Conservation (phyloP, 2,888 invertebrate genomes). For the Watsonalla cultraria region DNA sequence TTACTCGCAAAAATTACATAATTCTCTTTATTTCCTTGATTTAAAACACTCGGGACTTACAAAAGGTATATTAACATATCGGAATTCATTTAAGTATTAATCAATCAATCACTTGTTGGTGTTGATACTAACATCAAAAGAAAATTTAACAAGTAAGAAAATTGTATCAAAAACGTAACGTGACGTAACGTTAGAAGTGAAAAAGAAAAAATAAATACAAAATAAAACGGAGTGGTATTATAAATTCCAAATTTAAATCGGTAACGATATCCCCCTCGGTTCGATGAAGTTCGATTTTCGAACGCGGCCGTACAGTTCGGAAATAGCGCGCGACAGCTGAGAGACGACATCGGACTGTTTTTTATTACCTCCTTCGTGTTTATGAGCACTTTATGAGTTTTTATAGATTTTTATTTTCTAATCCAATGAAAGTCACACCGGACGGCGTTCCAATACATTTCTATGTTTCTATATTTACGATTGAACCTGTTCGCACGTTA, state of each 20-base stretch:
- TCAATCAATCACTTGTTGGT: too few relatives aligned
- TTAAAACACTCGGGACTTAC: neutral
- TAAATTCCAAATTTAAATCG: constrained; percentile 59
- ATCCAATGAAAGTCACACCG: constrained; percentile 65
- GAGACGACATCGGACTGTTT: constrained; percentile 68
- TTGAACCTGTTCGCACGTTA: constrained; percentile 45
- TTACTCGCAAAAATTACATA: neutral
- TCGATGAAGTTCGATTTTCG: constrained; percentile 74
- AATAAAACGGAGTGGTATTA: constrained; percentile 41
- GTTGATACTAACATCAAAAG: too few relatives aligned
- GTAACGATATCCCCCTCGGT: constrained; percentile 57
- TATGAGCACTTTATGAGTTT: constrained; percentile 76
- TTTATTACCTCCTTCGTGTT: constrained; percentile 76
- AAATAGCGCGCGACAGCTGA: constrained; percentile 78
- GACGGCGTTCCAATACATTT: constrained; percentile 57
- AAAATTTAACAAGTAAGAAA: too few relatives aligned
- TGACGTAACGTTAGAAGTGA: constrained; percentile 29
- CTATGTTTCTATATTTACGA: constrained; percentile 58
- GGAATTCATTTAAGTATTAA: too few relatives aligned
- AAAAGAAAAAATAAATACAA: constrained; percentile 26
- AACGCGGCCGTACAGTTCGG: constrained; percentile 55
- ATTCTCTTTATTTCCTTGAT: neutral
- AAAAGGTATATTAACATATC: constrained; percentile 2
- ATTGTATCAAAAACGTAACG: constrained; percentile 18
- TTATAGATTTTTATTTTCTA: constrained; percentile 72